Base-by-base conservation (phyloP, 2,797 vertebrate genomes). In the Sebastes steindachneri region DNA sequence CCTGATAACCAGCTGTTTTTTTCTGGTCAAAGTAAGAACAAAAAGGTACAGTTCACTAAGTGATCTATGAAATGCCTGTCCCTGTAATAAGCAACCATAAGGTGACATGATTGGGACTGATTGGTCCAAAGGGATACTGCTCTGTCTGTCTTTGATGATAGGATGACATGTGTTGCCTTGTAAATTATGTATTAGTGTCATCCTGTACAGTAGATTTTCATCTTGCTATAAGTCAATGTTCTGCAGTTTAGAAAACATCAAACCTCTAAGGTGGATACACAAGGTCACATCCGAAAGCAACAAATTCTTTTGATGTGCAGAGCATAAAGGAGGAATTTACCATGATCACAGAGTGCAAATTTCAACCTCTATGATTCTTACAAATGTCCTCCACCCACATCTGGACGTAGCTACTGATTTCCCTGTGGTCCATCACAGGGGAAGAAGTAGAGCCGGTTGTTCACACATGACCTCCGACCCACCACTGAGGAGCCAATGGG, bases 381-480 rank as follows among this genome's bases (percentile, higher is more conserved):
- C 92, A 93, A 93, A 94, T 94, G 92, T 93, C 87, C 85, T 94
- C 92, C 90, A 82, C 88, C 92, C 92, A 93, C 90, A 73, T 90
- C 82, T 87, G 86, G 83, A 92, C 86, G 21, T 60, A 77, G 81
- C 88, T 84, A 86, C 83, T 88, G 88, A 93, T 94, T 94, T 93
- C 92, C 90, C 91, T 67, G 78, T 88, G 85, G 92, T 86, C 90
- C 92, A 94, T 93, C 91, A 93, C 88, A 90, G 80, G 80, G 79
- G 85, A 89, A 91, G 86, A 88, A 89, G 91, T 71, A 86, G 90
- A 93, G 83, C 85, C 81, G 59, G 91, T 93, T 93, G 93, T 94
- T 94, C 90, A 93, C 92, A 90, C 72, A 88, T 92, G 90, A 94
- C 93, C 95, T 84, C 69, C 93, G 92, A 91, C 93, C 92, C 75